Evolutionary conservation across 2,888 invertebrate species (phyloP).

Genomic region (Eucera pruinosa): DNA sequence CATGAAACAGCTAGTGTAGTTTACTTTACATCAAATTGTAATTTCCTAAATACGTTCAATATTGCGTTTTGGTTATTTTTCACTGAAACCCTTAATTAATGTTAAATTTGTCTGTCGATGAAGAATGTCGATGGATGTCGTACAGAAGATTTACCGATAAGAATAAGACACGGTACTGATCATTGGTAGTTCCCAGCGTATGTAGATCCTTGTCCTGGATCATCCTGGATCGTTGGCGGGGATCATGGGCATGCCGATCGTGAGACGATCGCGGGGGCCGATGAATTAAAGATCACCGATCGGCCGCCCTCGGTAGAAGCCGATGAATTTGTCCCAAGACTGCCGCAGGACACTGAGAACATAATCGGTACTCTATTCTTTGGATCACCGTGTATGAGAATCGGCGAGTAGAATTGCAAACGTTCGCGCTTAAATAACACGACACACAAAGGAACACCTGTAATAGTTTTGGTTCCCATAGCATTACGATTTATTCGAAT

Average conservation of each 20-base stretch:
- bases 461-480: neutral
- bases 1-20: too few relatives aligned
- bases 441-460: neutral
- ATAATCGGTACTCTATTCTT: conserved; percentile 65
- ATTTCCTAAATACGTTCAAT: too few relatives aligned
- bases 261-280: conserved; percentile 73
- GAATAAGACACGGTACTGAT: conserved; percentile 38
- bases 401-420: conserved; percentile 13
- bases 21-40: too few relatives aligned
- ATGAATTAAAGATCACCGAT: conserved; percentile 78
- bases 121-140: conserved; percentile 15
- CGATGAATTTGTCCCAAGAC: conserved; percentile 71
- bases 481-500: neutral
- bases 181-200: conserved; percentile 68
- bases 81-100: too few relatives aligned
- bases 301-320: conserved; percentile 62
- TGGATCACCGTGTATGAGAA: conserved; percentile 20
- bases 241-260: conserved; percentile 75
- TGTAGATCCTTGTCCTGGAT: conserved; percentile 75
- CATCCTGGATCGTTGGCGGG: conserved; percentile 70
- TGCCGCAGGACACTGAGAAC: conserved; percentile 54
- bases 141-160: conserved; percentile 24
- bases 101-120: neutral
- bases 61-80: too few relatives aligned
- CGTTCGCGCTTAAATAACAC: neutral